Conservation (phyloP, 1,140 invertebrate genomes). For the Drosophila nannoptera region DNA sequence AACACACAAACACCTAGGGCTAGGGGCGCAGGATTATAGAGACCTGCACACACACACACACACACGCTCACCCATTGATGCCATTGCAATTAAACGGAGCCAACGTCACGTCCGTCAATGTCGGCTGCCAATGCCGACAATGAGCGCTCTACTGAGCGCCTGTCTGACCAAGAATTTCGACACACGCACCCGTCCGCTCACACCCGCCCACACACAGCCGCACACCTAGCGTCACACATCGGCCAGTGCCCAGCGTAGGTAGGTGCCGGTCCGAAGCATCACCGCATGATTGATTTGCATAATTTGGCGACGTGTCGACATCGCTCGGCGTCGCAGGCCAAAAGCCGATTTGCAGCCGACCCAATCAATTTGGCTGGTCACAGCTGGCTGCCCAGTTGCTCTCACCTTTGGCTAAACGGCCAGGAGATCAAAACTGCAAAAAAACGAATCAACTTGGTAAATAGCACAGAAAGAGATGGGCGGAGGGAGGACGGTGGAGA, state of each 20-base stretch:
- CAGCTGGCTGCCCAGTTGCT: constrained; percentile 5
- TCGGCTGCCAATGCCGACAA: constrained; percentile 3
- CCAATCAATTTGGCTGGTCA: constrained; percentile 1
- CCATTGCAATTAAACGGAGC: constrained; percentile 1
- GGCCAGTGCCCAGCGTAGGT: neutral
- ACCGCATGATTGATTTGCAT: constrained; percentile 58
- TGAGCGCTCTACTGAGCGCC: neutral
- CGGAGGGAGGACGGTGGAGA: neutral
- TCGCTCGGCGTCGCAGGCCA: neutral
- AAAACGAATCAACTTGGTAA: neutral
- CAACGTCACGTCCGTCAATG: constrained; percentile 10
- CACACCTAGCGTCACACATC: too few relatives aligned
- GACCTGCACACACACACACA: constrained; percentile 1
- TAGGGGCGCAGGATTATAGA: neutral
- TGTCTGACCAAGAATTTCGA: neutral
- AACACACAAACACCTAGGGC: neutral
- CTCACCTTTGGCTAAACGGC: constrained; percentile 6
- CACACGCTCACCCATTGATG: neutral
- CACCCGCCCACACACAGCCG: neutral
- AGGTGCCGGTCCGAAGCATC: neutral
- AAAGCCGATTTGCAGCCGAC: neutral
- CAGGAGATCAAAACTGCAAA: neutral
- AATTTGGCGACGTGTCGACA: constrained; percentile 46
- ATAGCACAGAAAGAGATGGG: neutral
- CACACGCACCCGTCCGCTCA: too few relatives aligned